Base-by-base conservation (phyloP, 2,888 invertebrate species). In the Bruchidius siliquastri region DNA sequence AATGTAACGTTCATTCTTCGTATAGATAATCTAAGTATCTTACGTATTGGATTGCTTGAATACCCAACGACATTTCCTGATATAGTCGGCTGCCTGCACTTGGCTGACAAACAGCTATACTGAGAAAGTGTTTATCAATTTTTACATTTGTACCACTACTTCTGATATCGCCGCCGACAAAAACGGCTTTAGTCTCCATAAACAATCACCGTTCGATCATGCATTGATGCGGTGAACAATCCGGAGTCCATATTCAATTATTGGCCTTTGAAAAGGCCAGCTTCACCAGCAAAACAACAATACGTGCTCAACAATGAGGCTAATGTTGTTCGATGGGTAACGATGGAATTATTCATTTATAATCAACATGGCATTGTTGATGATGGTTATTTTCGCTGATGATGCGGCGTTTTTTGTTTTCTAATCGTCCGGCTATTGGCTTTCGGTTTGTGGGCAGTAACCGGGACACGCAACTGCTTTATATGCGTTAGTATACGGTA, bases 241-340 rank as follows among this genome's bases (percentile, higher is more conserved):
- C 49, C 49, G 13, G 49, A 49, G 8, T 1, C 49, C 49, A 49
- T 49, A 49, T 49, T 49, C 49, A 49, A 49, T 49, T 49, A 49
- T 49, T 49, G 49, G 49, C 49, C 49, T 49, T 49, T 49, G 49
- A 49, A 49, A 49, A 49, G 49, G 49, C 13, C 49, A 49, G 49
- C 49, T 49, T 18, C 68, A 71, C 73, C 22, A 68, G 21, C 68
- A 21, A 77, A 77, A 76, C 74, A 76, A 77, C 79, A 79, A 79
- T 75, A 74, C 77, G 72, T 32, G 79, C 77, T 74, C 77, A 75
- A 83, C 82, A 84, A 84, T 83, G 77, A 78, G 77, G 80, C 80
- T 83, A 83, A 83, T 83, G 80, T 78, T 79, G 77, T 77, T 79
- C 81, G 80, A 83, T 68, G 80, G 82, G 79, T 82, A 83, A 83